Evolutionary conservation across 2,113 vertebrate species (phyloP).

Genomic region (Irena cyanogastra): DNA sequence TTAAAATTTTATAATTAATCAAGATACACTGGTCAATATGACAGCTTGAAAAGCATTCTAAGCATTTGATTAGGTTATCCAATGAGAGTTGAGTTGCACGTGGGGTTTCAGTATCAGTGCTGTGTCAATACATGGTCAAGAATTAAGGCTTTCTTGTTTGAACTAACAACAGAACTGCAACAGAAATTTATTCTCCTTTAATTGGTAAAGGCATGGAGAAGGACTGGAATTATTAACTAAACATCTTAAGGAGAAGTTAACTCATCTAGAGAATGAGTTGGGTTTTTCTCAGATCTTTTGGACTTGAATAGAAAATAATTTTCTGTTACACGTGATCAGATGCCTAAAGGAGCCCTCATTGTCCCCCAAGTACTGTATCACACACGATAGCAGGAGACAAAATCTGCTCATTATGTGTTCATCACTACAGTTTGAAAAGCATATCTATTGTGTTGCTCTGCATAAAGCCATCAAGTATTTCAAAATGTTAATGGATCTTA

Average conservation of each 20-base stretch:
- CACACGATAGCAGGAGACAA: neutral
- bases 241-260: neutral
- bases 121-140: neutral
- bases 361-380: neutral
- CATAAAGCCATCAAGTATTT: neutral
- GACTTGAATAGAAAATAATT: neutral
- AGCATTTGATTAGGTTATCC: neutral
- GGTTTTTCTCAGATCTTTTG: neutral
- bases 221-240: neutral
- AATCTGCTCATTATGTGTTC: neutral
- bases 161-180: neutral
- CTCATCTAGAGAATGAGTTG: neutral
- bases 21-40: neutral
- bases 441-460: neutral
- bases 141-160: neutral
- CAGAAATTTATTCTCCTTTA: neutral
- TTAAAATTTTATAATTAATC: neutral
- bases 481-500: neutral
- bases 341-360: neutral
- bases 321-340: neutral
- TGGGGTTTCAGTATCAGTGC: neutral
- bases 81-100: neutral
- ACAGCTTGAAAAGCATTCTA: neutral
- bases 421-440: neutral
- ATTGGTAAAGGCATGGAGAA: neutral